These are phyloP conservation scores for Gymnoscopelus braueri DNA, from an alignment of 2,797 vertebrate genomes.

Conservation along the genomic window DNA sequence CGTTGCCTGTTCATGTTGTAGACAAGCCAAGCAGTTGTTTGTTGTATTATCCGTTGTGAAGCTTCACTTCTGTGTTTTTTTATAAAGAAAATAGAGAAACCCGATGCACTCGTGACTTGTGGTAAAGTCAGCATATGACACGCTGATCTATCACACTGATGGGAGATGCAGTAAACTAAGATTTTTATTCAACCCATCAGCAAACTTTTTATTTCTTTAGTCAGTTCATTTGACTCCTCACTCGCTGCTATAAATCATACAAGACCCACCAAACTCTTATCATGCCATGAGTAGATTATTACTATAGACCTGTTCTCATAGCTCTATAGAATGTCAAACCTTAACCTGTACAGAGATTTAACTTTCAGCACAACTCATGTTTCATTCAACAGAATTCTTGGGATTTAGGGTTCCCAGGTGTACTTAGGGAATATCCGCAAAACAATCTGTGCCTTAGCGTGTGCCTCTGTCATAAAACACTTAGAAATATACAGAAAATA, in stretches of 20 bases:
- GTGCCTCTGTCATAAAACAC: conserved; percentile 56
- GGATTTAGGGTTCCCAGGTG: conserved; percentile 25
- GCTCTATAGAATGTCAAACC: conserved; percentile 49
- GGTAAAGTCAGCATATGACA: conserved; percentile 23
- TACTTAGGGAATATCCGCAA: conserved; percentile 33
- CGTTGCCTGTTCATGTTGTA: conserved; percentile 45
- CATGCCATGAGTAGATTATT: conserved; percentile 67
- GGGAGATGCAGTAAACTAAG: conserved; percentile 55
- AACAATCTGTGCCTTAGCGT: conserved; percentile 74
- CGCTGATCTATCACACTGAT: conserved; percentile 29
- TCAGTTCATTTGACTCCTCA: conserved; percentile 41
- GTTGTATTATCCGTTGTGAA: not conserved
- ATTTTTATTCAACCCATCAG: conserved; percentile 41
- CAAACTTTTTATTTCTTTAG: conserved; percentile 28
- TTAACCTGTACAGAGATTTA: conserved; percentile 29
- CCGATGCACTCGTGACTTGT: conserved; percentile 46
- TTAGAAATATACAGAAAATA: conserved; percentile 24
- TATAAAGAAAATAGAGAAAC: conserved; percentile 8
- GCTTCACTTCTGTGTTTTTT: conserved; percentile 31
- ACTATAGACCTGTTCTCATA: conserved; percentile 40
- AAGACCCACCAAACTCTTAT: conserved; percentile 61
- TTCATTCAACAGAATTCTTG: conserved; percentile 9
- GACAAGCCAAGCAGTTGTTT: conserved; percentile 25
- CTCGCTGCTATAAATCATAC: conserved; percentile 62
- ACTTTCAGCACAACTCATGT: conserved; percentile 37